phyloP scores from a whole-genome alignment of 2,888 invertebrate genomes.

The Cerastis leucographa region DNA sequence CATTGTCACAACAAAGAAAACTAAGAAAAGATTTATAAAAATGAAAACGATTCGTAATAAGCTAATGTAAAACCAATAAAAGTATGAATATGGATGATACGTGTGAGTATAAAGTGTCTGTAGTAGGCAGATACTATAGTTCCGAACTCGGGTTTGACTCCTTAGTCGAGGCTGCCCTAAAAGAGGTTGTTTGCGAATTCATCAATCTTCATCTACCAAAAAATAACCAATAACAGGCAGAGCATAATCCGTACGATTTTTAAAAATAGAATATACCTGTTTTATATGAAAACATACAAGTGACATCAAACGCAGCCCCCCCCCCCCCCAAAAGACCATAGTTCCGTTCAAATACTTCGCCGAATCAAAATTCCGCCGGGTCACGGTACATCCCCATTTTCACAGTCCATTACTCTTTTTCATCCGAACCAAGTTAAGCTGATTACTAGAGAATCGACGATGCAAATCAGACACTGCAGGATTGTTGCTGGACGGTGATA shows the following conservation, averaged over 20 bases:
- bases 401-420: constrained; percentile 86
- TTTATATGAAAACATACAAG: neutral
- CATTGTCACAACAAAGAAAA: no score
- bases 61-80: no score
- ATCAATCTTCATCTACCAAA: neutral
- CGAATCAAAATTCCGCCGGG: constrained; percentile 63
- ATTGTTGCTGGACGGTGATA: constrained; percentile 62
- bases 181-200: neutral
- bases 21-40: no score
- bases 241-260: neutral
- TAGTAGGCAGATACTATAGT: no score
- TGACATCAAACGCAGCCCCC: neutral
- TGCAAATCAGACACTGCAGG: constrained; percentile 74
- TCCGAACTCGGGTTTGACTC: neutral
- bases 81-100: no score
- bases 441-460: constrained; percentile 80
- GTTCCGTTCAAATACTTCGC: constrained; percentile 42
- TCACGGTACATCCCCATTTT: constrained; percentile 70
- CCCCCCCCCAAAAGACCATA: constrained; percentile 44
- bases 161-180: neutral
- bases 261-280: neutral
- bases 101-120: no score
- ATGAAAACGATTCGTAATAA: no score
- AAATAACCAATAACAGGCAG: neutral
- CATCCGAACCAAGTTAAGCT: constrained; percentile 81